phyloP scores from a whole-genome alignment of 2,888 invertebrate genomes.

The Ceratothoa steindachneri region DNA sequence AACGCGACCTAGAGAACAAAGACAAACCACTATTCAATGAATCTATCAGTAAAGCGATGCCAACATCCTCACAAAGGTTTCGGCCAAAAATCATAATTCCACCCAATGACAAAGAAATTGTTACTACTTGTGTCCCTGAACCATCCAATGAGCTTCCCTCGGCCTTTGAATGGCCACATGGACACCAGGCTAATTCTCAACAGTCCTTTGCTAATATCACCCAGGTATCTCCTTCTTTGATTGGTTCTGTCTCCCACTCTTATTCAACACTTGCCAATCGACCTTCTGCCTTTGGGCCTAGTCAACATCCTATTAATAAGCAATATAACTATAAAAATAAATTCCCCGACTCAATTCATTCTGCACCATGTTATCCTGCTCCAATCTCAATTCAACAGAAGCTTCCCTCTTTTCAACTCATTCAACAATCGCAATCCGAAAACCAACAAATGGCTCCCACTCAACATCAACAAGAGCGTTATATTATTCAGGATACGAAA shows the following conservation, averaged over 20 bases:
- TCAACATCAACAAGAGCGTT: too few relatives aligned
- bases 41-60: too few relatives aligned
- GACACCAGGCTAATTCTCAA: not conserved
- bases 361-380: too few relatives aligned
- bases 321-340: not conserved
- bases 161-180: not conserved
- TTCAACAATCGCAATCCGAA: too few relatives aligned
- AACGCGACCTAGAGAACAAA: not conserved
- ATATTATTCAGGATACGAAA: too few relatives aligned
- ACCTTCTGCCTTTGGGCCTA: not conserved
- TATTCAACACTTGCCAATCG: constrained; percentile 2
- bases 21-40: not conserved
- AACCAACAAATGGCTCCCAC: too few relatives aligned
- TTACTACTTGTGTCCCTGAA: too few relatives aligned
- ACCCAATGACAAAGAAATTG: not conserved
- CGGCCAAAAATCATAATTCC: constrained; percentile 3
- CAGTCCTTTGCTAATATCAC: too few relatives aligned
- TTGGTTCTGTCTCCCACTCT: not conserved
- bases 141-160: not conserved
- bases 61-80: not conserved
- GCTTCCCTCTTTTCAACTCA: too few relatives aligned
- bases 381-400: too few relatives aligned
- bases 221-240: not conserved
- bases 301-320: not conserved
- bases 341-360: too few relatives aligned